A percentile compares a stretch with the other conserved stretches of the same genome.
Conservation (phyloP, 2,113 vertebrate species). For the Clupea harengus region DNA sequence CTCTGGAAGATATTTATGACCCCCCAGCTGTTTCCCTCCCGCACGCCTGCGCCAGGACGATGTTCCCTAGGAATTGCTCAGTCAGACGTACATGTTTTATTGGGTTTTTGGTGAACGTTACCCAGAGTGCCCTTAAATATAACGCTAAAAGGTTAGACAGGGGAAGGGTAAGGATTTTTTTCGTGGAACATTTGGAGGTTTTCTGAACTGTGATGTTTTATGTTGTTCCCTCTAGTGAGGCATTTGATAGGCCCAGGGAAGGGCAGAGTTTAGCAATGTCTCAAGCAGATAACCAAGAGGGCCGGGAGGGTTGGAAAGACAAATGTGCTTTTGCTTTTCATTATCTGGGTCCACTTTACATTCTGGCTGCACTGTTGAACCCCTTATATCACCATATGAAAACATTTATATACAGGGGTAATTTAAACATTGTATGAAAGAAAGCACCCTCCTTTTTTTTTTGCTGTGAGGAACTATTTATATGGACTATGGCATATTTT, state of each 20-base stretch:
- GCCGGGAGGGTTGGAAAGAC: neutral
- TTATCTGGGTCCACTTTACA: neutral
- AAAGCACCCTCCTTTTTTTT: neutral
- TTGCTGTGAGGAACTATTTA: neutral
- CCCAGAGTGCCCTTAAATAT: slow-evolving; percentile 7
- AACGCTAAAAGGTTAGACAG: neutral
- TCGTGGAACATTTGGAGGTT: neutral
- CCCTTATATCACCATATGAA: neutral
- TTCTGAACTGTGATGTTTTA: neutral
- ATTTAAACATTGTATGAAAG: neutral
- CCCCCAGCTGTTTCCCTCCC: neutral
- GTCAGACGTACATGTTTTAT: neutral
- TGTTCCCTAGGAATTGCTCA: neutral
- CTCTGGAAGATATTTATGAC: slow-evolving; percentile 11
- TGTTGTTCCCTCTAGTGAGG: neutral
- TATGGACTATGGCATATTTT: neutral
- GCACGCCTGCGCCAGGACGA: neutral
- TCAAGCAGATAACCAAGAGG: neutral
- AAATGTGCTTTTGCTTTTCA: neutral
- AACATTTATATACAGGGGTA: neutral
- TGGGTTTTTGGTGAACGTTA: neutral
- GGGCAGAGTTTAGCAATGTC: neutral
- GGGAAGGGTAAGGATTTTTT: neutral
- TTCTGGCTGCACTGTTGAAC: neutral
- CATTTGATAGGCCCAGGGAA: neutral